Percentiles rank a stretch among this genome's conserved stretches.
phyloP scores from a whole-genome alignment of 2,888 invertebrate species.

The Lochmaea capreae region DNA sequence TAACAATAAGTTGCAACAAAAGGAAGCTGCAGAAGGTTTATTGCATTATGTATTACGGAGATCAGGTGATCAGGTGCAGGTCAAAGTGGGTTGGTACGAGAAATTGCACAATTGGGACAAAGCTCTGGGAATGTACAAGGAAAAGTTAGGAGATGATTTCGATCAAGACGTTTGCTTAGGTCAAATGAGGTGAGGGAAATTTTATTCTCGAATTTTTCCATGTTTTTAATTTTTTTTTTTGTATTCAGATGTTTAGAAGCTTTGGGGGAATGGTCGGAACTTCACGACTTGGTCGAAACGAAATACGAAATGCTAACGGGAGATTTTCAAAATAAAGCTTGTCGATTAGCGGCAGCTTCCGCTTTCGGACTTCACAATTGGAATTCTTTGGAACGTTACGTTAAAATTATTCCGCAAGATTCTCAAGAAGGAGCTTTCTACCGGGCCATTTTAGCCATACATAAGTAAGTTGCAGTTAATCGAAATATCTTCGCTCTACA shows the following conservation, averaged over 20 bases:
- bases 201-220: not conserved
- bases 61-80: constrained; percentile 69
- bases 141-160: constrained; percentile 72
- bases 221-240: not conserved
- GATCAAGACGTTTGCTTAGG: constrained; percentile 89
- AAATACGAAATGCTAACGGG: constrained; percentile 76
- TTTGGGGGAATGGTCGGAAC: constrained; percentile 93
- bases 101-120: constrained; percentile 99
- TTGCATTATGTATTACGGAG: constrained; percentile 90
- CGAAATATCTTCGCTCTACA: no score
- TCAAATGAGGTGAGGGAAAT: constrained; percentile 77
- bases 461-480: constrained; percentile 65
- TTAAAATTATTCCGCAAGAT: constrained; percentile 88
- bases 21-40: constrained; percentile 96
- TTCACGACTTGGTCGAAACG: constrained; percentile 83
- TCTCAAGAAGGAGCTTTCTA: constrained; percentile 97
- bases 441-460: constrained; percentile 91
- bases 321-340: constrained; percentile 76
- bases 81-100: constrained; percentile 93
- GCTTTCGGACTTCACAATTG: constrained; percentile 97
- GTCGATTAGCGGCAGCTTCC: constrained; percentile 92
- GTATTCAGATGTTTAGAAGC: constrained; percentile 83
- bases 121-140: constrained; percentile 88
- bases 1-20: constrained; percentile 98
- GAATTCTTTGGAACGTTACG: constrained; percentile 91